phyloP scores from a whole-genome alignment of 2,888 invertebrate species.

The Athetis lepigone region DNA sequence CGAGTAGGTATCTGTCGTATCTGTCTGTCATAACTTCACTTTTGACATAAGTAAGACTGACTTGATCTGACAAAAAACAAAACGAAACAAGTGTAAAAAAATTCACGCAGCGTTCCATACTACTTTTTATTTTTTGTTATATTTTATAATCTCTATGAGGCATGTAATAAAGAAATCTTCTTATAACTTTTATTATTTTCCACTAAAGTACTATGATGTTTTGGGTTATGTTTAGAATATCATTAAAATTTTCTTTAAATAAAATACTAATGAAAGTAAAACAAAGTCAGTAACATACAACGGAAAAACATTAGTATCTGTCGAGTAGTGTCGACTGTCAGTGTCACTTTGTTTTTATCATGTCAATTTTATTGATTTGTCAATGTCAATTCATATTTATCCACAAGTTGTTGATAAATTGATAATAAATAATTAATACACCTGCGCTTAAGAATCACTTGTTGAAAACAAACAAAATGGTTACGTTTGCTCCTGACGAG shows the following conservation, averaged over 20 bases:
- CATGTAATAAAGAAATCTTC: too few relatives aligned
- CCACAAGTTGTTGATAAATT: too few relatives aligned
- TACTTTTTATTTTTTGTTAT: too few relatives aligned
- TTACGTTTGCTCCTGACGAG: slow-evolving; percentile 92
- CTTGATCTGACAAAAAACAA: slow-evolving; percentile 18
- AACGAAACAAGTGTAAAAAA: background rate
- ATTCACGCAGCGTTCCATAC: background rate
- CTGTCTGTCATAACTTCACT: background rate
- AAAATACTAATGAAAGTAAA: background rate
- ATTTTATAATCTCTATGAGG: too few relatives aligned
- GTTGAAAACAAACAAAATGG: too few relatives aligned
- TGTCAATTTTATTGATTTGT: background rate
- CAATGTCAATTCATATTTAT: slow-evolving; percentile 8
- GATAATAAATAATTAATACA: too few relatives aligned
- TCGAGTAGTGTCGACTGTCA: background rate
- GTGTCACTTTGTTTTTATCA: too few relatives aligned
- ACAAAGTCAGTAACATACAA: background rate
- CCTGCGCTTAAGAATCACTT: background rate
- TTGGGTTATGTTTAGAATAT: too few relatives aligned
- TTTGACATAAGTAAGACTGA: slow-evolving; percentile 21
- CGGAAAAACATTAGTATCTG: slow-evolving; percentile 16
- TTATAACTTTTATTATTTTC: too few relatives aligned
- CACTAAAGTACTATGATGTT: too few relatives aligned
- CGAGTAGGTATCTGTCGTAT: background rate
- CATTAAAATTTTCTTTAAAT: background rate